Conservation (phyloP, 2,888 invertebrate species). For the Halocaridina rubra region DNA sequence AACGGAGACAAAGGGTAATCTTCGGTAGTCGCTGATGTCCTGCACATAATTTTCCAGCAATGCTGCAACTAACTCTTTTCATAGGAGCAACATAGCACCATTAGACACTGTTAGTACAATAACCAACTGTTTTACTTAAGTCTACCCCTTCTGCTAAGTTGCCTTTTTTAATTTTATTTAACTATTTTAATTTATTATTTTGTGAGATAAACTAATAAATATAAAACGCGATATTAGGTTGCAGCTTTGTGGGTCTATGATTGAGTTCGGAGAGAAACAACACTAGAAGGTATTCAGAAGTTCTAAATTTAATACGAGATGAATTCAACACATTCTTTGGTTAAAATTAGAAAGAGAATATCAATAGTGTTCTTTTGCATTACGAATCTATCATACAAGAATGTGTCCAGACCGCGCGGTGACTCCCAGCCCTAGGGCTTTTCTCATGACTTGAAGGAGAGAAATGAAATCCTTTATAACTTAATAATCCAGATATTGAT, state of each 20-base stretch:
- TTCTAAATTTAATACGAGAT: too few relatives aligned
- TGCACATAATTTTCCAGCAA: conserved; percentile 37
- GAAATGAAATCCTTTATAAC: not conserved
- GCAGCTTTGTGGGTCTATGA: conserved; percentile 29
- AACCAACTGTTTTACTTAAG: not conserved
- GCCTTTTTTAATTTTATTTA: conserved; percentile 22
- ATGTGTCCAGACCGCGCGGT: conserved; percentile 30
- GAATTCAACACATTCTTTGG: too few relatives aligned
- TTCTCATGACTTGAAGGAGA: conserved; percentile 10
- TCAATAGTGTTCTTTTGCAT: not conserved
- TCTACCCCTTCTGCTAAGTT: conserved; percentile 2
- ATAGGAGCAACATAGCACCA: conserved; percentile 20
- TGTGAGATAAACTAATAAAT: not conserved
- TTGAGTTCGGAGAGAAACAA: conserved; percentile 18
- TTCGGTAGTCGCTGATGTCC: conserved; percentile 37
- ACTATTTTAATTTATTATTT: too few relatives aligned
- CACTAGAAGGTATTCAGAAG: not conserved
- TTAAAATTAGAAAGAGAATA: too few relatives aligned
- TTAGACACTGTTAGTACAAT: not conserved
- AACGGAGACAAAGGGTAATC: not conserved
- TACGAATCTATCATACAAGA: conserved; percentile 1
- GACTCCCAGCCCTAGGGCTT: conserved; percentile 41
- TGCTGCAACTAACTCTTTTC: conserved; percentile 10
- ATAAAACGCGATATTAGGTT: not conserved
- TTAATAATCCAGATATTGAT: not conserved